phyloP scores from a whole-genome alignment of 2,113 vertebrate species.

The Melospiza melodia region DNA sequence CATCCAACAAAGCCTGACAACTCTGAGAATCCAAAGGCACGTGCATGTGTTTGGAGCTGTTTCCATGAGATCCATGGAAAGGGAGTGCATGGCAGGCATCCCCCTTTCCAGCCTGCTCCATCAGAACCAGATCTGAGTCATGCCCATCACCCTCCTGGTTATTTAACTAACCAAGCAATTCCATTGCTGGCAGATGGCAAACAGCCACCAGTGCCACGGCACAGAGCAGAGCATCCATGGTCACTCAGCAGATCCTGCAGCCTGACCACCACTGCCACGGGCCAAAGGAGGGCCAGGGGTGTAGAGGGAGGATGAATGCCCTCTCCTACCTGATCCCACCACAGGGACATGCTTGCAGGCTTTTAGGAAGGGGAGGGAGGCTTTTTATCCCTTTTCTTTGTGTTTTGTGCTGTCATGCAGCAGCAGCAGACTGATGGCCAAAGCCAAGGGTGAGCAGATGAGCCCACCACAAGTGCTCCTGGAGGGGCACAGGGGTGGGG shows the following conservation, averaged over 20 bases:
- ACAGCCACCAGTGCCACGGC: not conserved
- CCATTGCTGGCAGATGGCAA: not conserved
- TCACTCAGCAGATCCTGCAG: not conserved
- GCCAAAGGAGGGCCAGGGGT: not conserved
- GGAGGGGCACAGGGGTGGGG: fast-evolving
- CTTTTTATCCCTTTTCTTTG: not conserved
- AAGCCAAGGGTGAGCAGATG: not conserved
- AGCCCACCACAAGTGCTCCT: not conserved
- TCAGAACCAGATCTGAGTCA: not conserved
- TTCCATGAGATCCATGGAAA: not conserved
- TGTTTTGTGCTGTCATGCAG: fast-evolving
- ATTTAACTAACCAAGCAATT: not conserved
- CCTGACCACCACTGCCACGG: fast-evolving
- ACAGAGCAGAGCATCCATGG: not conserved
- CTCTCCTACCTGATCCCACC: not conserved
- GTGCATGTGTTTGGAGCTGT: not conserved
- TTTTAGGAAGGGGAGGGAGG: not conserved
- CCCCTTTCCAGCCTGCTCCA: not conserved
- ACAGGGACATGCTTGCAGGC: not conserved
- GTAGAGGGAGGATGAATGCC: fast-evolving
- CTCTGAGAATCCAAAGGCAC: not conserved
- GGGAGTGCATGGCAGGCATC: not conserved
- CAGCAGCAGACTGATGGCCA: not conserved
- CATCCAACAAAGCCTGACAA: not conserved
- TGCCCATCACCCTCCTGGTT: fast-evolving